A percentile compares a stretch with the other conserved stretches of the same genome.
phyloP scores from a whole-genome alignment of 2,888 invertebrate genomes.

The Temnothorax ravouxi region DNA sequence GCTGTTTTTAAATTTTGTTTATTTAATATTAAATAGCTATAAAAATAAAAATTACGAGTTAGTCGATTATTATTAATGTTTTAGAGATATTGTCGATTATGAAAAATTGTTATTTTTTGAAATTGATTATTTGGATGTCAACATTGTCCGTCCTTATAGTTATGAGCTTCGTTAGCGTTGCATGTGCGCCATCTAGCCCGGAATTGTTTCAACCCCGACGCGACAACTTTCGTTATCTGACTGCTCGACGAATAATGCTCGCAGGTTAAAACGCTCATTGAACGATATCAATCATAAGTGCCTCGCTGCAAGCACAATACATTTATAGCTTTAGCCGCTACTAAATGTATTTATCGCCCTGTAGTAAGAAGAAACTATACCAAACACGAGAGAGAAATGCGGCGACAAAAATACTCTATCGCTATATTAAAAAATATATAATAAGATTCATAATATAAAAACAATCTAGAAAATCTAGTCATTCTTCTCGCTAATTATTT shows the following conservation, averaged over 20 bases:
- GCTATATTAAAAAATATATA: background rate
- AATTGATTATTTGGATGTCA: background rate
- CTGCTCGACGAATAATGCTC: slow-evolving; percentile 29
- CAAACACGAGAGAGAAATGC: background rate
- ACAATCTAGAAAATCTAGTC: background rate
- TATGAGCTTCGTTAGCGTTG: background rate
- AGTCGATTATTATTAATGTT: background rate
- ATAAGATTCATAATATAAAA: background rate
- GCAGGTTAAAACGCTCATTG: slow-evolving; percentile 30
- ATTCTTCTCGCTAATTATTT: background rate
- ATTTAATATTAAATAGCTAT: background rate
- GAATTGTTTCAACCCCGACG: slow-evolving; percentile 24
- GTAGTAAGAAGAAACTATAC: background rate
- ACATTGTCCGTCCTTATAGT: background rate
- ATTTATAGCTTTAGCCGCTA: slow-evolving; percentile 1
- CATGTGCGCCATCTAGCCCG: slow-evolving; percentile 35
- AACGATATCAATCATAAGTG: slow-evolving; percentile 11
- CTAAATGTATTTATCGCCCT: slow-evolving; percentile 26
- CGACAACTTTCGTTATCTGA: slow-evolving; percentile 38
- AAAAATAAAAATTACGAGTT: background rate
- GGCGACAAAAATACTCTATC: background rate
- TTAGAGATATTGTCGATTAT: background rate
- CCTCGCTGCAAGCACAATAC: background rate
- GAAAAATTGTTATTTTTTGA: background rate
- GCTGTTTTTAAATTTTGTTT: background rate